Percentiles rank a stretch among this genome's conserved stretches.
phyloP scores from a whole-genome alignment of 1,140 invertebrate species.

The Stenopsyche tienmushanensis region DNA sequence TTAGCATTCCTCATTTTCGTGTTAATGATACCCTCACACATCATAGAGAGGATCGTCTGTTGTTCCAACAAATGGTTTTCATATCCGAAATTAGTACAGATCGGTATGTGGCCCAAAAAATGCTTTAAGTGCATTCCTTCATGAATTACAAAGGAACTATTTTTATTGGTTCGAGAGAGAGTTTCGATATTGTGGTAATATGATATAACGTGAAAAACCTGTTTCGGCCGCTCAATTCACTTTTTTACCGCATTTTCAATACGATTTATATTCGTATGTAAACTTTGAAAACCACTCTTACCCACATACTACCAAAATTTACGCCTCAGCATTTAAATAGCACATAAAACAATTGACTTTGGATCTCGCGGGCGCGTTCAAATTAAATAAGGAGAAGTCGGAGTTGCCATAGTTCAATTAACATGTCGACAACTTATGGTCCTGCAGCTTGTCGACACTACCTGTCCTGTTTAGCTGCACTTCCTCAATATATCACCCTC shows the following conservation, averaged over 20 bases:
- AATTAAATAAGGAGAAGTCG: not conserved
- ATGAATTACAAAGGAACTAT: not conserved
- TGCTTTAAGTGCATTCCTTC: not conserved
- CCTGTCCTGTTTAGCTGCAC: slow-evolving; percentile 23
- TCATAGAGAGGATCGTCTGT: not conserved
- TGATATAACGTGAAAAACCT: not conserved
- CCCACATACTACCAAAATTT: too few relatives aligned
- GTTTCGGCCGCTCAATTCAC: too few relatives aligned
- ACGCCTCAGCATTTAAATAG: too few relatives aligned
- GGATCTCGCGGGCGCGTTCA: not conserved
- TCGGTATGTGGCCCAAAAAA: not conserved
- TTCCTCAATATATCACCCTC: slow-evolving; percentile 23
- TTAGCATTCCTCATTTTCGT: not conserved
- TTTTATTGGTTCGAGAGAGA: not conserved
- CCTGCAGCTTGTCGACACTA: slow-evolving; percentile 20
- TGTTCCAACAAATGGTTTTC: not conserved
- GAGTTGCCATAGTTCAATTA: slow-evolving; percentile 7
- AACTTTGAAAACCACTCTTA: too few relatives aligned
- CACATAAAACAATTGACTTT: too few relatives aligned
- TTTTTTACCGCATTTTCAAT: too few relatives aligned
- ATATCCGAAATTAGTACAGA: not conserved
- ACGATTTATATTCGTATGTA: too few relatives aligned
- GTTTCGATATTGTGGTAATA: too few relatives aligned
- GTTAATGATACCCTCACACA: not conserved
- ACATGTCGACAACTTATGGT: slow-evolving; percentile 27